These are phyloP conservation scores for Hemithea aestivaria DNA, from an alignment of 2,888 invertebrate species.

Conservation along the genomic window DNA sequence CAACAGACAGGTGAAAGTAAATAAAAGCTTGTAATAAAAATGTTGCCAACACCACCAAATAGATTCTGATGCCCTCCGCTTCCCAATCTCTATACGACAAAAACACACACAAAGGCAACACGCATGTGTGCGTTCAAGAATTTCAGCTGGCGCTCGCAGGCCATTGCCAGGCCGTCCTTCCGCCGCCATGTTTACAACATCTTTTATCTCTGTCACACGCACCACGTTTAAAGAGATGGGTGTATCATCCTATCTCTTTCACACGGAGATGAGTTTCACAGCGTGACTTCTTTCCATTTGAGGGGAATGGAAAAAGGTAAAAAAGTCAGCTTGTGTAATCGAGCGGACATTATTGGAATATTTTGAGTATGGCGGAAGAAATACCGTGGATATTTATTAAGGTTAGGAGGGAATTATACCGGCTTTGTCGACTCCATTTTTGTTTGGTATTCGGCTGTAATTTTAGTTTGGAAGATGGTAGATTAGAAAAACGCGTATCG, in stretches of 20 bases:
- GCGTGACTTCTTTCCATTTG: conserved; percentile 61
- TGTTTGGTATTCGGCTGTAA: conserved; percentile 5
- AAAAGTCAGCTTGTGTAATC: conserved; percentile 36
- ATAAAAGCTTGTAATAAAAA: conserved; percentile 25
- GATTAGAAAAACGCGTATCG: too few relatives aligned
- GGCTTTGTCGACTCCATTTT: conserved; percentile 11
- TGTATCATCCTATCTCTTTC: conserved; percentile 47
- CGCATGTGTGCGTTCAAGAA: conserved; percentile 56
- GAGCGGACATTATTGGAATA: conserved; percentile 39
- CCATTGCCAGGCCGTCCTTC: conserved; percentile 47
- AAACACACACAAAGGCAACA: conserved; percentile 44
- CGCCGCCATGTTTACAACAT: conserved; percentile 68
- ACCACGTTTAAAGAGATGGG: conserved; percentile 33
- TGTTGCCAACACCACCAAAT: conserved; percentile 44
- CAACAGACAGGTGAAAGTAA: too few relatives aligned
- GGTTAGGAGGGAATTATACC: conserved; percentile 17
- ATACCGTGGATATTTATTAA: conserved; percentile 13
- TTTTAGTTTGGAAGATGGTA: conserved; percentile 10
- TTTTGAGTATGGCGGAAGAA: conserved; percentile 38
- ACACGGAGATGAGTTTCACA: conserved; percentile 39
- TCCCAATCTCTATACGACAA: conserved; percentile 46
- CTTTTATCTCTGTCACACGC: conserved; percentile 45
- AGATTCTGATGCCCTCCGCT: too few relatives aligned
- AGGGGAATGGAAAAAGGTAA: conserved; percentile 61
- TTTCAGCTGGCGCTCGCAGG: conserved; percentile 53